Evolutionary conservation across 2,797 vertebrate genomes (phyloP), one percentile per base, ranked within the genome.

Genomic region (Enteromius argenteus): DNA sequence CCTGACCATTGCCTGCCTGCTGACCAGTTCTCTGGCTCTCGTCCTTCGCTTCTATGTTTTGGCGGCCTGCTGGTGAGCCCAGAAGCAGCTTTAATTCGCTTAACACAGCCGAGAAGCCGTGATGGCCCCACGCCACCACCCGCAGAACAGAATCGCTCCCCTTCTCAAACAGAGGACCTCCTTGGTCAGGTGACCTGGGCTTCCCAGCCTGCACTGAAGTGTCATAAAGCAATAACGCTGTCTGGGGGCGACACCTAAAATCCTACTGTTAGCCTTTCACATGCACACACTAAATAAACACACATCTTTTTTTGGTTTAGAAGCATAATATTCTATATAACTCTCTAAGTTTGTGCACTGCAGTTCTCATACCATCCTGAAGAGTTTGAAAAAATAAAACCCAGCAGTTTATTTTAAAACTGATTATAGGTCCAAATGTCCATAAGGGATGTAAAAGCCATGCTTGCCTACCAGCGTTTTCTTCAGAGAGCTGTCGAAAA

Each of bases 11-110:
- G 96, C 97, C 97, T 96, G 96, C 97, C 97, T 94, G 96, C 97
- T 98, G 97, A 97, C 96, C 96, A 95, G 96, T 97, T 98, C 97
- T 98, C 97, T 98, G 98, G 97, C 97, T 97, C 96, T 94, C 95
- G 96, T 96, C 97, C 97, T 96, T 96, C 95, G 95, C 96, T 97
- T 96, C 96, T 95, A 95, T 96, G 95, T 97, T 85, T 95, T 96
- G 95, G 96, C 96, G 95, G 96, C 86, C 84, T 84, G 88, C 85
- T 79, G 86, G 96, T 95, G 96, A 91, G 86, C 89, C 89, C 96
- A 95, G 96, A 91, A 86, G 88, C 96, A 95, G 95, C 95, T 96
- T 96, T 95, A 90, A 88, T 82, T 95, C 95, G 95, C 95, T 95
- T 96, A 96, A 96, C 94, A 94, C 96, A 94, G 92, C 91, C 94